phyloP scores from a whole-genome alignment of 2,888 invertebrate species.

The Arge pagana region DNA sequence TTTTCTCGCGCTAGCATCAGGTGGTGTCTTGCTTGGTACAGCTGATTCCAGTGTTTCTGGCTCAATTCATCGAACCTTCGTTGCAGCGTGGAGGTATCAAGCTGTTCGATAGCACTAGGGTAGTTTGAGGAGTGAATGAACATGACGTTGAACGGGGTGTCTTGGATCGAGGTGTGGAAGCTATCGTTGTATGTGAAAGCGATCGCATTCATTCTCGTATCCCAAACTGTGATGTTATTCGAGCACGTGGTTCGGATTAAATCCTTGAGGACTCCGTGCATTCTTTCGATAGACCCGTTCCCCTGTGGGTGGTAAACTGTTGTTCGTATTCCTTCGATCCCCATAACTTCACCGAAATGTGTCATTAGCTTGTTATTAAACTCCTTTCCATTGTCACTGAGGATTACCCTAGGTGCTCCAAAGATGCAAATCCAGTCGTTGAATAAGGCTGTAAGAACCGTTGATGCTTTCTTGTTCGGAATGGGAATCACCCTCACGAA shows the following conservation, averaged over 20 bases:
- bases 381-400: neutral
- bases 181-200: neutral
- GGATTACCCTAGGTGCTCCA: neutral
- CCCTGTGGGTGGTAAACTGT: slow-evolving; percentile 1
- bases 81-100: too few relatives aligned
- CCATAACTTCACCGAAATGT: neutral
- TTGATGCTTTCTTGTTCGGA: neutral
- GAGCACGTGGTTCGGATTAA: neutral
- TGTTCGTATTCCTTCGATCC: neutral
- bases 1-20: too few relatives aligned
- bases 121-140: neutral
- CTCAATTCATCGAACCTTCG: too few relatives aligned
- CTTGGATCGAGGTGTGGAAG: neutral
- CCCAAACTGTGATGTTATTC: neutral
- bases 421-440: neutral
- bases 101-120: too few relatives aligned
- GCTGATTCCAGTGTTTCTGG: too few relatives aligned
- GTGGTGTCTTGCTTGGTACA: too few relatives aligned
- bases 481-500: neutral
- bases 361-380: neutral
- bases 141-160: neutral
- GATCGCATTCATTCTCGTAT: neutral
- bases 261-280: neutral
- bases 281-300: neutral
- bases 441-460: neutral